Base-by-base conservation (phyloP, 1,140 invertebrate genomes). In the Ganaspis sp. region DNA sequence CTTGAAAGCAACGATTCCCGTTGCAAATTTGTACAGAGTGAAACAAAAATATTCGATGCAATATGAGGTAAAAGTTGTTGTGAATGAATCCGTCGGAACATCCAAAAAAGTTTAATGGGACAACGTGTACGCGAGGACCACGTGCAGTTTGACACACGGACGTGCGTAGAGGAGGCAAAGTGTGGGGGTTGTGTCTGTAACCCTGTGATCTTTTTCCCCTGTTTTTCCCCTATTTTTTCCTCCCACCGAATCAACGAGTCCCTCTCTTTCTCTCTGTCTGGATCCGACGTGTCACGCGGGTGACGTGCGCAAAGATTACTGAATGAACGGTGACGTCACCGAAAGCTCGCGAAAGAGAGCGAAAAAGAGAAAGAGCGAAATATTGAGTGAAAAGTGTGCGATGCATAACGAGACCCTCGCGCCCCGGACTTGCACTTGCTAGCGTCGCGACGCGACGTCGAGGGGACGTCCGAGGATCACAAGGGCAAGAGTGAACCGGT, bases 251-350 rank as follows among this genome's bases (percentile, higher is more conserved):
- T 74, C 54, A 75, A 81, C 83, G 64, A 75, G 74, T 58, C 21
- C 23, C 58, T 64, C 58, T 34, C 58, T 64, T 11, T 64, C 15
- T 64, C 23, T 64, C 12, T 64, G 26, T 29, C 85, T 85, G 86
- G 85, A 89, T 87, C 86, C 84, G 83, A 84, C 86, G 88, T 88
- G 88, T 90, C 87, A 88, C 83, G 85, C 82, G 79, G 85, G 85
- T 91, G 90, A 91, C 89, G 87, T 87, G 88, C 87, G 88, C 88
- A 90, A 91, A 91, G 90, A 91, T 91, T 90, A 87, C 89, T 91
- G 90, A 91, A 91, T 91, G 90, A 91, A 91, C 88, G 85, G 84
- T 88, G 89, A 91, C 89, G 90, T 91, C 90, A 91, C 84, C 17
- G 38, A 64, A 29, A 23, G 49, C 38, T 38, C 23, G 58, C 82